phyloP scores from a whole-genome alignment of 2,888 invertebrate genomes.

The Pyrocoelia pectoralis region DNA sequence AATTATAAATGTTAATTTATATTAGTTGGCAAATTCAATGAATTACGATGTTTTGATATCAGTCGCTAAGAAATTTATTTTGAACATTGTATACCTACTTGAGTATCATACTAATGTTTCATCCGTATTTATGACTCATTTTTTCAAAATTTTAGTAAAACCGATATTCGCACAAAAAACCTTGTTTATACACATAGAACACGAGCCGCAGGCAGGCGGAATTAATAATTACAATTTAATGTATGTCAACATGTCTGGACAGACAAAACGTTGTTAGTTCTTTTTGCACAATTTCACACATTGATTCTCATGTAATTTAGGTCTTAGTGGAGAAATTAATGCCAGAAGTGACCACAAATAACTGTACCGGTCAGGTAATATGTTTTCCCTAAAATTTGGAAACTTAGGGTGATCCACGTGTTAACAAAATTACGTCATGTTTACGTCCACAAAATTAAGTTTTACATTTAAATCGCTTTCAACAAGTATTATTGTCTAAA shows the following conservation, averaged over 20 bases:
- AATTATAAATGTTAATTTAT: background rate
- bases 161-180: background rate
- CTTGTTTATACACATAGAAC: background rate
- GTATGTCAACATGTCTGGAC: constrained; percentile 2
- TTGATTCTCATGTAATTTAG: background rate
- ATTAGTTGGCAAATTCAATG: background rate
- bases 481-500: background rate
- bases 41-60: background rate
- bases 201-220: background rate
- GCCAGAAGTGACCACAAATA: background rate
- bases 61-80: background rate
- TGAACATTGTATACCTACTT: background rate
- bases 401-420: background rate
- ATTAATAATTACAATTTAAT: constrained; percentile 5
- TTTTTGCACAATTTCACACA: background rate
- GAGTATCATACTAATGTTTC: background rate
- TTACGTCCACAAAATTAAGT: background rate
- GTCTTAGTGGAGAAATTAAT: too few species aligned
- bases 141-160: background rate
- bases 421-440: background rate
- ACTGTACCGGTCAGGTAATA: background rate
- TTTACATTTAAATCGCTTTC: background rate
- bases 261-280: too few species aligned
- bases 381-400: background rate
- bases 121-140: background rate